A percentile compares a stretch with the other conserved stretches of the same genome.
phyloP scores from a whole-genome alignment of 2,113 vertebrate genomes.

The Callaeas wilsoni region DNA sequence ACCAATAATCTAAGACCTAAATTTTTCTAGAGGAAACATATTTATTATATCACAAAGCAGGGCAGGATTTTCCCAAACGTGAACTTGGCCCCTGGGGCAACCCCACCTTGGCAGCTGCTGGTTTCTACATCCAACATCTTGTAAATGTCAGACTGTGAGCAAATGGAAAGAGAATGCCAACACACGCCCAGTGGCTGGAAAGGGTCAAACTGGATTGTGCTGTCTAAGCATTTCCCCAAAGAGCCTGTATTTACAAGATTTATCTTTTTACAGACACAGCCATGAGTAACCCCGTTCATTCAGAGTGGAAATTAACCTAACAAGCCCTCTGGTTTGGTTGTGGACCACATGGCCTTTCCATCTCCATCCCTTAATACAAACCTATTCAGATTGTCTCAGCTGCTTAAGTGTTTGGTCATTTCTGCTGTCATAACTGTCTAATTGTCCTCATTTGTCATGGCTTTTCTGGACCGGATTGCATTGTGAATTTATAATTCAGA shows the following conservation, averaged over 20 bases:
- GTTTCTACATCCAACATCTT: neutral
- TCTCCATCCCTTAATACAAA: neutral
- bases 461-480: neutral
- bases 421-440: neutral
- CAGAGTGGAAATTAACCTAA: neutral
- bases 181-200: neutral
- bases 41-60: neutral
- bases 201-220: neutral
- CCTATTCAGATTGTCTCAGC: neutral
- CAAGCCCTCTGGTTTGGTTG: neutral
- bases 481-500: neutral
- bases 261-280: neutral
- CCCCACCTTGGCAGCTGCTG: neutral
- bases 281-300: neutral
- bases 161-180: neutral
- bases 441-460: neutral
- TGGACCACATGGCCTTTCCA: neutral
- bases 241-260: neutral
- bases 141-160: rapidly evolving
- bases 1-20: neutral
- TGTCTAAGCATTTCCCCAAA: neutral
- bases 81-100: neutral
- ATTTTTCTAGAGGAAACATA: neutral
- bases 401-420: neutral
- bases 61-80: neutral